Evolutionary conservation across 2,888 invertebrate species (phyloP).

Genomic region (Drosophila atroscutellata): DNA sequence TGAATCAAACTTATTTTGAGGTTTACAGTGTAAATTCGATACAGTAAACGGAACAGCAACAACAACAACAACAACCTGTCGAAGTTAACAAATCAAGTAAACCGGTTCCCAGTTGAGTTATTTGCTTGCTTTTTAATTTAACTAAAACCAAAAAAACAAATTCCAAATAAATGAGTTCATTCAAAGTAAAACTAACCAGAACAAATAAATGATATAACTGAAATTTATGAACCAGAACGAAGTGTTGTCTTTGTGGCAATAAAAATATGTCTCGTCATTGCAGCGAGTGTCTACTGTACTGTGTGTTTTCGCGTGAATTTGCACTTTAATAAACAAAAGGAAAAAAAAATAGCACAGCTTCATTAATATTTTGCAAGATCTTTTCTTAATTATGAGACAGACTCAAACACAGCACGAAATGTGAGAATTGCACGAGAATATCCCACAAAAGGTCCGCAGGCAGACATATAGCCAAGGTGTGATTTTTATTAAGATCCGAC

Average conservation of each 20-base stretch:
- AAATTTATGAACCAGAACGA: not conserved
- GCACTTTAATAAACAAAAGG: conserved; percentile 14
- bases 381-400: conserved; percentile 73
- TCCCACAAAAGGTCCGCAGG: conserved; percentile 48
- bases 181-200: conserved; percentile 1
- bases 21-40: conserved; percentile 32
- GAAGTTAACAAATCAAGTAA: conserved; percentile 2
- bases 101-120: conserved; percentile 13
- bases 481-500: conserved; percentile 36
- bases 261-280: not conserved
- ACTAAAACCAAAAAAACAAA: conserved; percentile 1
- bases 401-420: conserved; percentile 50
- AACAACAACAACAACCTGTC: conserved; percentile 10
- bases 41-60: conserved; percentile 11
- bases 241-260: not conserved
- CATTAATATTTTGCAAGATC: conserved; percentile 70
- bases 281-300: conserved; percentile 22
- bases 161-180: conserved; percentile 1
- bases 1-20: conserved; percentile 69
- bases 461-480: conserved; percentile 42
- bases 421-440: conserved; percentile 55
- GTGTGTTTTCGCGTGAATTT: conserved; percentile 23
- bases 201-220: not conserved
- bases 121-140: conserved; percentile 2
- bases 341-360: conserved; percentile 34